A percentile compares a stretch with the other conserved stretches of the same genome.
Conservation (phyloP, 1,140 invertebrate genomes). For the Frieseomelitta varia region DNA sequence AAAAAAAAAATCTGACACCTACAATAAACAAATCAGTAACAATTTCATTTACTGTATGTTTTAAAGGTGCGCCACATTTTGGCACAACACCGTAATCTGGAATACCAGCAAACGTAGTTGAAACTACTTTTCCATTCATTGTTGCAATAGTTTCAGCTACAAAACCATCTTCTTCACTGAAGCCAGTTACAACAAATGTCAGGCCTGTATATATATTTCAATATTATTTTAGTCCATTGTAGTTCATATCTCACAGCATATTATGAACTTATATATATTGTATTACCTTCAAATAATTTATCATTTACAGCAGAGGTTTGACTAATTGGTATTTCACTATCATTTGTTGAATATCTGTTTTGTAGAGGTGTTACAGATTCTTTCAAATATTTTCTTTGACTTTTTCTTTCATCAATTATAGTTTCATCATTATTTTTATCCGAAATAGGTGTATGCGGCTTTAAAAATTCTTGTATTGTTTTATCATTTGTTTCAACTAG, state of each 20-base stretch:
- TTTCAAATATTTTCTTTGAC: neutral
- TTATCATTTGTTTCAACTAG: constrained; percentile 43
- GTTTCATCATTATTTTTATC: constrained; percentile 1
- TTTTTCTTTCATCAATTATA: neutral
- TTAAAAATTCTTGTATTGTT: constrained; percentile 56
- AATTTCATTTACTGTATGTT: constrained; percentile 80
- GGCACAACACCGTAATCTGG: constrained; percentile 85
- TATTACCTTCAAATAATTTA: constrained; percentile 67
- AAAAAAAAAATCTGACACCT: constrained; percentile 53
- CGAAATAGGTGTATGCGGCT: neutral
- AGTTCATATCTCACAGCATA: neutral
- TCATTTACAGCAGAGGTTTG: constrained; percentile 54
- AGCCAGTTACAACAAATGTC: constrained; percentile 80
- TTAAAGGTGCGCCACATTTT: constrained; percentile 70
- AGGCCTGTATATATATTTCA: constrained; percentile 66
- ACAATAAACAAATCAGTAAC: constrained; percentile 84
- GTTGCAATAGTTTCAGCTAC: constrained; percentile 77
- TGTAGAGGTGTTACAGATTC: neutral
- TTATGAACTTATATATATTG: neutral
- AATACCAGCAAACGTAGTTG: constrained; percentile 77
- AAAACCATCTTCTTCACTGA: constrained; percentile 75
- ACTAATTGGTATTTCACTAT: constrained; percentile 55
- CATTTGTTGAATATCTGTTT: constrained; percentile 32
- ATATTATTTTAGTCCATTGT: constrained; percentile 2
- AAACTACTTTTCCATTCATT: constrained; percentile 81